A percentile compares a stretch with the other conserved stretches of the same genome.
Conservation (phyloP, 2,113 vertebrate species). For the Axis porcinus region DNA sequence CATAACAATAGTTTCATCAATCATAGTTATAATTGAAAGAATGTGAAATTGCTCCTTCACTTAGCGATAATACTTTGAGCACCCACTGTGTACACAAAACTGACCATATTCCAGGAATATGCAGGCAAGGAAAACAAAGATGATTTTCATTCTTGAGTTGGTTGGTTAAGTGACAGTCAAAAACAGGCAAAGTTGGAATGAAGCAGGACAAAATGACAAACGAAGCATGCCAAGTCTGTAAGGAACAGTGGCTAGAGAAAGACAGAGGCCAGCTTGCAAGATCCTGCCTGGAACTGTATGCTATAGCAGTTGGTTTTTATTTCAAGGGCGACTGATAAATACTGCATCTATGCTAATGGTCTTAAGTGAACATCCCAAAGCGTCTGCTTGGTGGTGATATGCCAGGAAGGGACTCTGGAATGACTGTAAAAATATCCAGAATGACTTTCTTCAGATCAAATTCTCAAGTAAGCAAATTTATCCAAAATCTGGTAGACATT, state of each 20-base stretch:
- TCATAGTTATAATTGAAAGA: not conserved
- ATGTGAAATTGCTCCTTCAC: not conserved
- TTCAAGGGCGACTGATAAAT: not conserved
- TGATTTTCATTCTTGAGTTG: not conserved
- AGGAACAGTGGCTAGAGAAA: not conserved
- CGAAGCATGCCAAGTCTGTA: not conserved
- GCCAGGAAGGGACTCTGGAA: slow-evolving; percentile 28
- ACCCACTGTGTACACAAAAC: not conserved
- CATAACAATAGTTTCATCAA: not conserved
- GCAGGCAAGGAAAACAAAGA: not conserved
- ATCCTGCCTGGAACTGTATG: not conserved
- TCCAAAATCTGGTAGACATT: not conserved
- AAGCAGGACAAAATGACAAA: not conserved
- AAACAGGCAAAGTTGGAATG: not conserved
- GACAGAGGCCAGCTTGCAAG: not conserved
- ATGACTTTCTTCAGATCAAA: slow-evolving; percentile 43
- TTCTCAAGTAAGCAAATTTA: slow-evolving; percentile 18
- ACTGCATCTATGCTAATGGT: not conserved
- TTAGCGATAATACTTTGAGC: not conserved
- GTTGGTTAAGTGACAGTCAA: not conserved
- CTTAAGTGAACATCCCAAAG: slow-evolving; percentile 27
- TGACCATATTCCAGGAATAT: not conserved
- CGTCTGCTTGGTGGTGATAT: not conserved
- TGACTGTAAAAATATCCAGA: slow-evolving; percentile 47
- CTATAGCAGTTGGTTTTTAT: not conserved